Evolutionary conservation across 2,113 vertebrate species (phyloP).

Genomic region (Halichoerus grypus): DNA sequence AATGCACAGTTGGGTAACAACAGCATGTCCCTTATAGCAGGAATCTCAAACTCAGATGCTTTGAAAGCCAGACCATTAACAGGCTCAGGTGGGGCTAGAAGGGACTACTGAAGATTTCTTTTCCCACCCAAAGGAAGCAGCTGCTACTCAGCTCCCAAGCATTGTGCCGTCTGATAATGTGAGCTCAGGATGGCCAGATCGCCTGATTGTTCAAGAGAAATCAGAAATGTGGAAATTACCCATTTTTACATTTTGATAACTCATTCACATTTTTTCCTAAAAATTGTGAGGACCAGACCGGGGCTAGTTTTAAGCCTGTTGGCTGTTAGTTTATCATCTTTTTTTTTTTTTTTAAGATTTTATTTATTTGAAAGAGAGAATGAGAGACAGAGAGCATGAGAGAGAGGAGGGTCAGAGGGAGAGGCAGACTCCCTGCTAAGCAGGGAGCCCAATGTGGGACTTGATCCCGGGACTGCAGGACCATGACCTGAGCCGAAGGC

Average conservation of each 20-base stretch:
- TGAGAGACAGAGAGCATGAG: no score
- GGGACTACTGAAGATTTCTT: not conserved
- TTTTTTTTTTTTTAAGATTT: no score
- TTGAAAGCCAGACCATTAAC: not conserved
- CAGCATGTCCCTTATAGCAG: not conserved
- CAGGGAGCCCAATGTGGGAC: no score
- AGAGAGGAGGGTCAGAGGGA: no score
- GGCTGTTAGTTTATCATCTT: not conserved
- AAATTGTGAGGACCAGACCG: not conserved
- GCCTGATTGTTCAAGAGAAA: conserved; percentile 43
- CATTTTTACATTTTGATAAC: not conserved
- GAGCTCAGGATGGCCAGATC: not conserved
- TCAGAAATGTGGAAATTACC: not conserved
- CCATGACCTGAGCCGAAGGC: no score
- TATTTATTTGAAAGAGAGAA: no score
- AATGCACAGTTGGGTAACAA: not conserved
- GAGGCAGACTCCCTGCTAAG: no score
- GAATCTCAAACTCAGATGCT: not conserved
- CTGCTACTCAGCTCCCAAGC: not conserved
- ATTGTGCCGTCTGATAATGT: not conserved
- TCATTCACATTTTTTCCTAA: not conserved
- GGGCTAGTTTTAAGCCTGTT: not conserved
- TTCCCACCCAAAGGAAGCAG: not conserved
- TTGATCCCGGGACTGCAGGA: no score
- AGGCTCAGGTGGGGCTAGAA: not conserved